phyloP scores from a whole-genome alignment of 2,888 invertebrate species.

The Lasioglossum villosulum region DNA sequence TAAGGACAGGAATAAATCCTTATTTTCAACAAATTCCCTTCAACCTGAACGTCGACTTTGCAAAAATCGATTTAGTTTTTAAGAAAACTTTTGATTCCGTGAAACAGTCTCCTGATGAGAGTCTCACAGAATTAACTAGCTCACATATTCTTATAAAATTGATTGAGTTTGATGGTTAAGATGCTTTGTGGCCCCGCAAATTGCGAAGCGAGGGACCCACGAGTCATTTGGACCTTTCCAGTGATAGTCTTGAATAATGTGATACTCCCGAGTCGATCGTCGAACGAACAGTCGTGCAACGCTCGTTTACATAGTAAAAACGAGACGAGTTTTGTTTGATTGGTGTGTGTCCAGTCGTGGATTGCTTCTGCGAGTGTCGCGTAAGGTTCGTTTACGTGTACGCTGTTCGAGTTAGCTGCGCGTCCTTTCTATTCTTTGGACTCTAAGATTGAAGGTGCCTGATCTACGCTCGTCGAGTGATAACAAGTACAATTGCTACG shows the following conservation, averaged over 20 bases:
- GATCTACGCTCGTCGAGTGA: slow-evolving; percentile 28
- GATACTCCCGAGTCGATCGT: neutral
- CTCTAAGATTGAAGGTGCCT: slow-evolving; percentile 27
- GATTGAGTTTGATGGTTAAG: neutral
- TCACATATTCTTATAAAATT: neutral
- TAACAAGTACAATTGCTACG: slow-evolving; percentile 35
- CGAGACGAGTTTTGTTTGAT: neutral
- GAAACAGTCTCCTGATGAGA: neutral
- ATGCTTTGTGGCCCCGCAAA: neutral
- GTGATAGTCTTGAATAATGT: neutral
- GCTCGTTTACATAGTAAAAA: neutral
- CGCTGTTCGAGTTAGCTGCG: slow-evolving; percentile 29
- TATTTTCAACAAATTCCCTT: neutral
- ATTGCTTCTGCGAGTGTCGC: slow-evolving; percentile 28
- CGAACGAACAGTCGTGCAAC: slow-evolving; percentile 20
- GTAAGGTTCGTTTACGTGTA: slow-evolving; percentile 6
- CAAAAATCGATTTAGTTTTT: neutral
- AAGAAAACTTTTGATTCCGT: neutral
- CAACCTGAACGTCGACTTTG: neutral
- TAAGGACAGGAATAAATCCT: neutral
- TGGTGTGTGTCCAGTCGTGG: neutral
- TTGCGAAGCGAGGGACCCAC: neutral
- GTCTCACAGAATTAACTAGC: neutral
- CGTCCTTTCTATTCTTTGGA: slow-evolving; percentile 23
- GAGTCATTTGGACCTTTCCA: neutral